A percentile compares a stretch with the other conserved stretches of the same genome.
Evolutionary conservation across 2,113 vertebrate genomes (phyloP).

Genomic region (Sakesphorus luctuosus): DNA sequence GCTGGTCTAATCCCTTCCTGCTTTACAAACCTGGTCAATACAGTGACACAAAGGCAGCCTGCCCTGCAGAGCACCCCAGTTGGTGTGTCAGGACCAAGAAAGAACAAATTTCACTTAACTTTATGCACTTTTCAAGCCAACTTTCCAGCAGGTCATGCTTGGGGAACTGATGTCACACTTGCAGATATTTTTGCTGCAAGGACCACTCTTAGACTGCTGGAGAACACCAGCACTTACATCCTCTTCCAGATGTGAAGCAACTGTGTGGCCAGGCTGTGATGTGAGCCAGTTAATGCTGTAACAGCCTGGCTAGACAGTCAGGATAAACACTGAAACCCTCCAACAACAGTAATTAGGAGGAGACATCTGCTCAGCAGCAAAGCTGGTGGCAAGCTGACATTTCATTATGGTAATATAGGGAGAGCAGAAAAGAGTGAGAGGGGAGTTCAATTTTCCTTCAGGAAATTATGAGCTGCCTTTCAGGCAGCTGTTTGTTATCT

Average conservation of each 20-base stretch:
- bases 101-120: neutral
- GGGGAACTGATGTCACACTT: neutral
- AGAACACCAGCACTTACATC: neutral
- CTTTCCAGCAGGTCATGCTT: neutral
- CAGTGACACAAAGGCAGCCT: neutral
- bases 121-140: neutral
- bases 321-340: slow-evolving; percentile 34
- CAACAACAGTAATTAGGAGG: neutral
- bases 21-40: neutral
- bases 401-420: neutral
- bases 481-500: neutral
- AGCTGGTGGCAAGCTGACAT: slow-evolving; percentile 39
- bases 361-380: slow-evolving; percentile 26
- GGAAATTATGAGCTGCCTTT: neutral
- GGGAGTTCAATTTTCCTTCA: neutral
- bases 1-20: neutral
- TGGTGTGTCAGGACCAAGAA: neutral
- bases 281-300: neutral
- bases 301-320: neutral
- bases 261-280: neutral
- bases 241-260: slow-evolving; percentile 5
- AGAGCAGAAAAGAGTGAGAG: neutral
- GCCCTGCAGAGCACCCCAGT: neutral
- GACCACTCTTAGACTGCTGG: neutral
- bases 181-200: neutral